These are phyloP conservation scores for Girardinus metallicus DNA, from an alignment of 2,797 vertebrate species.

Conservation along the genomic window DNA sequence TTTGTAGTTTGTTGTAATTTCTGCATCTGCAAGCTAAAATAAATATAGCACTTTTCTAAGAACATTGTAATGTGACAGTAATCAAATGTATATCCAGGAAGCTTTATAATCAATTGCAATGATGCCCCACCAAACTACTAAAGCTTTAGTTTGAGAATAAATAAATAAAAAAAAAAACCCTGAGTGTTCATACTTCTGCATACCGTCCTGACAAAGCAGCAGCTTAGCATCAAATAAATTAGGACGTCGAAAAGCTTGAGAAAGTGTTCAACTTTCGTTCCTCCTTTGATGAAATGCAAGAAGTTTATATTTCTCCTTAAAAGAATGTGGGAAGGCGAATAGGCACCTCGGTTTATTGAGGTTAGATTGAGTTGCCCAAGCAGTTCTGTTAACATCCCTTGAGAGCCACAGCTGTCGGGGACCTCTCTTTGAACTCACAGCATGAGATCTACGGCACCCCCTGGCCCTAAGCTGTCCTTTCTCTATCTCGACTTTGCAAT, in stretches of 20 bases:
- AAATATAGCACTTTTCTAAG: background rate
- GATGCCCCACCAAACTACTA: background rate
- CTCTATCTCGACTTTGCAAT: constrained; percentile 49
- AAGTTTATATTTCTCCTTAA: constrained; percentile 23
- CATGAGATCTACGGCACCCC: constrained; percentile 69
- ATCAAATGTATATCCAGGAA: background rate
- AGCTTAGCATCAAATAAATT: constrained; percentile 14
- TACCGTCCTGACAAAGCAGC: background rate
- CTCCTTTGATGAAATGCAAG: constrained; percentile 39
- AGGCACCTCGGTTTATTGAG: constrained; percentile 56
- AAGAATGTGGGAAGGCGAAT: constrained; percentile 39
- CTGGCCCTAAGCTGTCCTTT: constrained; percentile 45
- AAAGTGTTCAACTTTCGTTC: background rate
- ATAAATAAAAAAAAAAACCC: background rate
- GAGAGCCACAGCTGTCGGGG: constrained; percentile 78
- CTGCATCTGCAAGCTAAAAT: background rate
- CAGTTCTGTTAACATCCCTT: constrained; percentile 59
- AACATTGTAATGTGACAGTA: background rate
- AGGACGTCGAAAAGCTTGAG: background rate
- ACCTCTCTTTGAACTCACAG: constrained; percentile 81
- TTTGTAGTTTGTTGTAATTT: background rate
- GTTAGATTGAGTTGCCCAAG: constrained; percentile 57
- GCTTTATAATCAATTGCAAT: background rate
- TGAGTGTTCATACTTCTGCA: background rate
- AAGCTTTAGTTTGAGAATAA: background rate